Evolutionary conservation across 2,113 vertebrate species (phyloP).

Genomic region (Lates calcarifer): DNA sequence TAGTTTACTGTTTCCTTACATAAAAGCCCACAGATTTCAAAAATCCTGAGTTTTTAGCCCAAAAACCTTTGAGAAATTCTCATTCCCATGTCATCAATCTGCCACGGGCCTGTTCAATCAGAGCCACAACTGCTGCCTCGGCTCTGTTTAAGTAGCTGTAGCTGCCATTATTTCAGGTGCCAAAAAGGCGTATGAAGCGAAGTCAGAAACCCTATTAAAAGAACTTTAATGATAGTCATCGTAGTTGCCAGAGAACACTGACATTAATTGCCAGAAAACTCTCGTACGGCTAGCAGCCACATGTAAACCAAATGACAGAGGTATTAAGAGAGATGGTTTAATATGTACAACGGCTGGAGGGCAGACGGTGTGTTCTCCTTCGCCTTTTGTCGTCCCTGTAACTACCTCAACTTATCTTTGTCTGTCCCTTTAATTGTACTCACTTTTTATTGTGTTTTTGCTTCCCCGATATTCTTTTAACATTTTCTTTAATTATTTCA

Average conservation of each 20-base stretch:
- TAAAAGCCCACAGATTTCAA: neutral
- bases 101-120: conserved; percentile 52
- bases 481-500: neutral
- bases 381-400: neutral
- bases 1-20: neutral
- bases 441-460: neutral
- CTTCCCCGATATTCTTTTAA: neutral
- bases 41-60: neutral
- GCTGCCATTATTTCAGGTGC: conserved; percentile 32
- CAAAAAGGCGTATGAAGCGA: conserved; percentile 9
- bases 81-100: neutral
- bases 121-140: neutral
- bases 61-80: neutral
- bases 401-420: neutral
- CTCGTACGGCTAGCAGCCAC: neutral
- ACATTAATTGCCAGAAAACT: conserved; percentile 25
- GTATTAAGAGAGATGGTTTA: neutral
- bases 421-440: neutral
- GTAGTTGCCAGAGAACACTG: neutral
- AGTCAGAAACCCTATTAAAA: conserved; percentile 35
- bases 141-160: conserved; percentile 31
- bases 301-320: conserved; percentile 25
- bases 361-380: neutral
- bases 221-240: conserved; percentile 32
- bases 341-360: conserved; percentile 24